Conservation (phyloP, 1,140 invertebrate genomes). For the Anoplophora glabripennis region DNA sequence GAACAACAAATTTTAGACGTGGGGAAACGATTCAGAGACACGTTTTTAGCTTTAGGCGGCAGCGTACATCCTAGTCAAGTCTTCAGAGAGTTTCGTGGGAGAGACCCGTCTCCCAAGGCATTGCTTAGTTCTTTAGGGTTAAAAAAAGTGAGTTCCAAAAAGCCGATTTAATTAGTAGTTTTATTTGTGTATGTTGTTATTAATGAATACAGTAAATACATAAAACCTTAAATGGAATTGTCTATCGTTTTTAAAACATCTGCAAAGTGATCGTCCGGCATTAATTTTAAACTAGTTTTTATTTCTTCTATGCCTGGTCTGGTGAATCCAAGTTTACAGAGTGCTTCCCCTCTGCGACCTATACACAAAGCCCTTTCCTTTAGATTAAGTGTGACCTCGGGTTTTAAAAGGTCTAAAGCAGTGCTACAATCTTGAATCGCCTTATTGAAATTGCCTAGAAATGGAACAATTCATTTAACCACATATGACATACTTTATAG, state of each 20-base stretch:
- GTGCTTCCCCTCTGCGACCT: slow-evolving; percentile 66
- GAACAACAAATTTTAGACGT: slow-evolving; percentile 55
- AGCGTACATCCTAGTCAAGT: slow-evolving; percentile 75
- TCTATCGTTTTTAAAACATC: slow-evolving; percentile 17
- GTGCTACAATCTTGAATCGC: slow-evolving; percentile 53
- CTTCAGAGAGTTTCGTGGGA: slow-evolving; percentile 85
- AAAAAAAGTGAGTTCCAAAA: slow-evolving; percentile 27
- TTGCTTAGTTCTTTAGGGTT: slow-evolving; percentile 67
- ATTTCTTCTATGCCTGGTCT: slow-evolving; percentile 73
- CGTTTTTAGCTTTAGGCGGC: slow-evolving; percentile 81
- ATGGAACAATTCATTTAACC: not conserved
- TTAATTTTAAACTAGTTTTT: slow-evolving; percentile 65
- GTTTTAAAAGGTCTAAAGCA: slow-evolving; percentile 70
- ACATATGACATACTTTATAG: not conserved
- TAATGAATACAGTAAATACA: no score
- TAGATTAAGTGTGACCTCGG: slow-evolving; percentile 69
- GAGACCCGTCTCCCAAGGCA: slow-evolving; percentile 84
- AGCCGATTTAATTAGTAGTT: not conserved
- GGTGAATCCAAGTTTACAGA: slow-evolving; percentile 67
- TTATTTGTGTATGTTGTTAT: no score
- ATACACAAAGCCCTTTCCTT: slow-evolving; percentile 66
- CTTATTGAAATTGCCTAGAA: slow-evolving; percentile 36
- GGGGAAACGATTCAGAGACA: slow-evolving; percentile 75
- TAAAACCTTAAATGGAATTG: not conserved
- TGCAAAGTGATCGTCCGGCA: slow-evolving; percentile 21